phyloP scores from a whole-genome alignment of 2,888 invertebrate species.

The Drosophila limbata region DNA sequence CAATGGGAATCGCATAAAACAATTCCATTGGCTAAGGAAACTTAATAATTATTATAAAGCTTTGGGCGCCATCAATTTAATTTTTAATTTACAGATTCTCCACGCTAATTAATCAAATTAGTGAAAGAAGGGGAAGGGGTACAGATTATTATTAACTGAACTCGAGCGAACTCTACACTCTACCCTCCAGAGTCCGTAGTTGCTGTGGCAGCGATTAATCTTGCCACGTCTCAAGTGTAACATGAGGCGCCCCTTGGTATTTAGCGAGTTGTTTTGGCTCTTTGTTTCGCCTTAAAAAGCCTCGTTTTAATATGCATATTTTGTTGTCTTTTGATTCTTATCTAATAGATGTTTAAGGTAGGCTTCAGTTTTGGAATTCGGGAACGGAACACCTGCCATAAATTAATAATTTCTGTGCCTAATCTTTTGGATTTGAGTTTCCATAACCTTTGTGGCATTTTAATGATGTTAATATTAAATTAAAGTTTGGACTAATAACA shows the following conservation, averaged over 20 bases:
- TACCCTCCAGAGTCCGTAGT: conserved; percentile 37
- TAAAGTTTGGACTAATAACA: conserved; percentile 25
- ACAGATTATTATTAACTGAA: conserved; percentile 28
- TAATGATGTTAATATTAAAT: conserved; percentile 30
- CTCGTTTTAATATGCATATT: conserved; percentile 39
- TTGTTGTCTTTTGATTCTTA: conserved; percentile 42
- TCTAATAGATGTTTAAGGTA: conserved; percentile 52
- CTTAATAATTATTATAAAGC: conserved; percentile 26
- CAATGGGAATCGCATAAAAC: conserved; percentile 2
- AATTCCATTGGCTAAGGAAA: not conserved
- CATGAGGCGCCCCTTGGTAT: conserved; percentile 63
- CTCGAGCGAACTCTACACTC: conserved; percentile 50
- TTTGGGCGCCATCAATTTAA: conserved; percentile 46
- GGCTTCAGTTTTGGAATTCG: conserved; percentile 32
- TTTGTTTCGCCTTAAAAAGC: conserved; percentile 19
- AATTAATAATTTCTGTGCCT: conserved; percentile 36
- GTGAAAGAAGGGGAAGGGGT: conserved; percentile 7
- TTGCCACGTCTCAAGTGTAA: conserved; percentile 71
- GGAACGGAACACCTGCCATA: conserved; percentile 39
- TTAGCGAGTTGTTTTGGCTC: conserved; percentile 49
- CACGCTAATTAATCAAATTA: conserved; percentile 72
- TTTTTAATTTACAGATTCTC: conserved; percentile 28
- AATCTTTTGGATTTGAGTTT: conserved; percentile 28
- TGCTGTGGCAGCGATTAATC: conserved; percentile 61
- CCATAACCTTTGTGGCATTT: conserved; percentile 43